phyloP scores from a whole-genome alignment of 2,113 vertebrate species.

The Notiomystis cincta region DNA sequence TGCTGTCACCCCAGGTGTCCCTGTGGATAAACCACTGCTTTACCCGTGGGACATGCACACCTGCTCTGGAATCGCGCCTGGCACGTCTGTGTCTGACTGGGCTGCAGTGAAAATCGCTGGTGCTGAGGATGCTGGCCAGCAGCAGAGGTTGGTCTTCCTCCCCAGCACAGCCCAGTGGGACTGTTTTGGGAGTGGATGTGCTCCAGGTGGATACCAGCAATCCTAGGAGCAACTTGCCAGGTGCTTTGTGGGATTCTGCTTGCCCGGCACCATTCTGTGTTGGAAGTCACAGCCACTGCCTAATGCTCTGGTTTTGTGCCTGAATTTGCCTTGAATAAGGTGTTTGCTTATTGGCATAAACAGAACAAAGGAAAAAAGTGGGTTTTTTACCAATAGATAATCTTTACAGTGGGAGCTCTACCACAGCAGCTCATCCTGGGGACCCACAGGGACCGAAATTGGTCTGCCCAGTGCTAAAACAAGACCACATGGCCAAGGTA shows the following conservation, averaged over 20 bases:
- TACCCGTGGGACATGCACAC: not conserved
- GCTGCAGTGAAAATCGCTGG: not conserved
- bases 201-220: not conserved
- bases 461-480: not conserved
- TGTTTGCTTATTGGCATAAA: not conserved
- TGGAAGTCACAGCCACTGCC: not conserved
- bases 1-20: not conserved
- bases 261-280: not conserved
- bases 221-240: accelerated
- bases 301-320: not conserved
- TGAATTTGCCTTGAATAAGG: not conserved
- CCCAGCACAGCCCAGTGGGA: not conserved
- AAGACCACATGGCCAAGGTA: not conserved
- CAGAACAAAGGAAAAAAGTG: not conserved
- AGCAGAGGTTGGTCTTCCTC: not conserved
- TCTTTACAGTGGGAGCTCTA: not conserved
- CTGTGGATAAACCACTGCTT: not conserved
- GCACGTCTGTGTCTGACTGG: accelerated
- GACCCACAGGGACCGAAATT: accelerated
- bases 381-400: not conserved
- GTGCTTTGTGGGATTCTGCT: not conserved
- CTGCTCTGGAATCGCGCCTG: not conserved
- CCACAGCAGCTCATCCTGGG: not conserved
- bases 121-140: not conserved
- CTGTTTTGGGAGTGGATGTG: not conserved